A percentile compares a stretch with the other conserved stretches of the same genome.
Evolutionary conservation across 1,140 invertebrate genomes (phyloP).

Genomic region (Drosophila nannoptera): DNA sequence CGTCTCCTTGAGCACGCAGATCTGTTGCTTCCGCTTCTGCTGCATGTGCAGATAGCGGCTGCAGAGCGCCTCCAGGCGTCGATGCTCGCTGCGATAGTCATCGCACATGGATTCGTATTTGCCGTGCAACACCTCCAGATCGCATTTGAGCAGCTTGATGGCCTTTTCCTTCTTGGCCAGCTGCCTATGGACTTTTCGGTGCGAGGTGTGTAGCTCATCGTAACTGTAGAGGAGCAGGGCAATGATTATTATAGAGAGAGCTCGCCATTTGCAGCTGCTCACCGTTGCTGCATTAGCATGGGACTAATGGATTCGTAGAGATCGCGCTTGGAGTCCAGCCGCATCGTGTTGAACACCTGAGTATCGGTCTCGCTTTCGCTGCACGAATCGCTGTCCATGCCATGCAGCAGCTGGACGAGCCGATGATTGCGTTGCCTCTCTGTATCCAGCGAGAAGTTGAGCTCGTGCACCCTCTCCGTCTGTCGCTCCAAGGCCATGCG

Average conservation of each 20-base stretch:
- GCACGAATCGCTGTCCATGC: conserved; percentile 36
- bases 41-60: conserved; percentile 47
- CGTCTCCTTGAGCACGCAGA: conserved; percentile 49
- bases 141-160: conserved; percentile 49
- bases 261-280: conserved; percentile 4
- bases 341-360: neutral
- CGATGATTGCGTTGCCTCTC: conserved; percentile 61
- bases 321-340: conserved; percentile 12
- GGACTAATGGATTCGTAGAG: conserved; percentile 66
- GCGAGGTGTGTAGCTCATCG: conserved; percentile 59
- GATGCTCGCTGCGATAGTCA: conserved; percentile 54
- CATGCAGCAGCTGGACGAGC: conserved; percentile 58
- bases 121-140: conserved; percentile 55
- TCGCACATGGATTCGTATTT: conserved; percentile 60
- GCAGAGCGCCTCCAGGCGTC: conserved; percentile 51
- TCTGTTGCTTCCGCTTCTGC: conserved; percentile 61
- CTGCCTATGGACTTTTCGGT: conserved; percentile 58
- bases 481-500: conserved; percentile 60
- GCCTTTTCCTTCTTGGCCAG: conserved; percentile 63
- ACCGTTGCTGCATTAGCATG: conserved; percentile 75
- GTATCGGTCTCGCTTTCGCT: conserved; percentile 43
- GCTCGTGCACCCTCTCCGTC: conserved; percentile 54
- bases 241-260: neutral
- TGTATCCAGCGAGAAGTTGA: conserved; percentile 54
- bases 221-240: conserved; percentile 38